Evolutionary conservation across 2,888 invertebrate species (phyloP).

Genomic region (Zygogramma bicolorata): DNA sequence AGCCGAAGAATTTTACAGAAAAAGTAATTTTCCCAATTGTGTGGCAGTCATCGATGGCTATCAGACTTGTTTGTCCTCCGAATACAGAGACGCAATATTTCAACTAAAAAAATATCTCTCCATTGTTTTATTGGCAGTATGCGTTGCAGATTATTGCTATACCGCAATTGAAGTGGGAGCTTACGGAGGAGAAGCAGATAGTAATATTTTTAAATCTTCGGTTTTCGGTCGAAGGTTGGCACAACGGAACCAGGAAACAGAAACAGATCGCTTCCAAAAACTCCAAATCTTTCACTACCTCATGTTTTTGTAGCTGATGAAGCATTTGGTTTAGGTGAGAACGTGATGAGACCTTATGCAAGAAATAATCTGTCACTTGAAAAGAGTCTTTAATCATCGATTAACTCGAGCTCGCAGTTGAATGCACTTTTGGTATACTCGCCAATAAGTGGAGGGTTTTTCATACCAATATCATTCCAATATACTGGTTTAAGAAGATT

Average conservation of each 20-base stretch:
- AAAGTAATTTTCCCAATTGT: conserved; percentile 42
- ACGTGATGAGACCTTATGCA: conserved; percentile 34
- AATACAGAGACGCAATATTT: conserved; percentile 31
- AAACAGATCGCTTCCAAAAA: too few relatives aligned
- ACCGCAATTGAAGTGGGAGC: conserved; percentile 27
- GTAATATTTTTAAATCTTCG: conserved; percentile 24
- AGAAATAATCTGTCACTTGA: conserved; percentile 17
- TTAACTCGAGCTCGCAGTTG: conserved; percentile 16
- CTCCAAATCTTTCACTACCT: too few relatives aligned
- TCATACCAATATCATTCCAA: conserved; percentile 13
- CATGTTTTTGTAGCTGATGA: conserved; percentile 36
- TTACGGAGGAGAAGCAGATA: conserved; percentile 26
- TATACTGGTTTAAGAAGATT: conserved; percentile 13
- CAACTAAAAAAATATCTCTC: conserved; percentile 38
- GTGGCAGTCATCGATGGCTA: conserved; percentile 27
- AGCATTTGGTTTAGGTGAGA: conserved; percentile 27
- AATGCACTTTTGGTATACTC: not conserved
- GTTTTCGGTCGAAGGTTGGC: conserved; percentile 21
- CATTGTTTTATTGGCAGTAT: conserved; percentile 33
- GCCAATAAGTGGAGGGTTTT: not conserved
- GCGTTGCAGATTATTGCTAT: conserved; percentile 36
- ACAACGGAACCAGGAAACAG: too few relatives aligned
- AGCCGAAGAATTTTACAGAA: conserved; percentile 28
- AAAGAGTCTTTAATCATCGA: conserved; percentile 22
- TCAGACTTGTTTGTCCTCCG: conserved; percentile 16